phyloP scores from a whole-genome alignment of 2,888 invertebrate genomes.

The Thysanoteuthis rhombus region DNA sequence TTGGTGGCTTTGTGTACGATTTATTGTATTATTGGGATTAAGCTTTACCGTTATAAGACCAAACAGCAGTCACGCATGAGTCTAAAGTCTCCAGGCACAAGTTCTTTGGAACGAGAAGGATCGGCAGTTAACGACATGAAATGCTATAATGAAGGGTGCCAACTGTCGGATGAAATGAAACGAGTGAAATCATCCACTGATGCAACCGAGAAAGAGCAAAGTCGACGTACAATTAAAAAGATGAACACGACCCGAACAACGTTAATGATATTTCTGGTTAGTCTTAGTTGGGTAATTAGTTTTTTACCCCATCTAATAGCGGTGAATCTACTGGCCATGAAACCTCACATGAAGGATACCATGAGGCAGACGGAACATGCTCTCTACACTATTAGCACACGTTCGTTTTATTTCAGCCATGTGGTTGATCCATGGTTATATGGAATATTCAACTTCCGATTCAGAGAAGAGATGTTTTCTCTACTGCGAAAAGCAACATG shows the following conservation, averaged over 20 bases:
- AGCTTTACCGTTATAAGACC: background rate
- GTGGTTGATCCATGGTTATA: background rate
- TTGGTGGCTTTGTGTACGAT: background rate
- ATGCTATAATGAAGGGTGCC: background rate
- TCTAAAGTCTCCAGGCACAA: background rate
- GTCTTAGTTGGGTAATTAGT: slow-evolving; percentile 15
- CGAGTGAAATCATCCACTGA: background rate
- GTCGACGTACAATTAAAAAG: background rate
- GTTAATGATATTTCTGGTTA: slow-evolving; percentile 12
- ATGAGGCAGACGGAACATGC: background rate
- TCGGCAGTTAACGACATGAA: background rate
- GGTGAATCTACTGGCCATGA: background rate
- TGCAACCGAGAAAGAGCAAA: background rate
- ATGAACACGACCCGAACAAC: slow-evolving; percentile 17
- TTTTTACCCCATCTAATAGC: background rate
- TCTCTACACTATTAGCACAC: background rate
- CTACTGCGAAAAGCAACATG: background rate
- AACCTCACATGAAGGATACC: background rate
- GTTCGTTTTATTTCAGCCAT: slow-evolving; percentile 13
- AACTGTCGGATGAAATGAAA: background rate
- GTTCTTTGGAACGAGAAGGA: background rate
- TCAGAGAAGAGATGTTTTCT: background rate
- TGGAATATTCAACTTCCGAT: background rate
- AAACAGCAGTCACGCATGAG: background rate
- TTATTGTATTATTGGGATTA: background rate